Evolutionary conservation across 1,140 invertebrate species (phyloP).

Genomic region (Drosophila arawakana): DNA sequence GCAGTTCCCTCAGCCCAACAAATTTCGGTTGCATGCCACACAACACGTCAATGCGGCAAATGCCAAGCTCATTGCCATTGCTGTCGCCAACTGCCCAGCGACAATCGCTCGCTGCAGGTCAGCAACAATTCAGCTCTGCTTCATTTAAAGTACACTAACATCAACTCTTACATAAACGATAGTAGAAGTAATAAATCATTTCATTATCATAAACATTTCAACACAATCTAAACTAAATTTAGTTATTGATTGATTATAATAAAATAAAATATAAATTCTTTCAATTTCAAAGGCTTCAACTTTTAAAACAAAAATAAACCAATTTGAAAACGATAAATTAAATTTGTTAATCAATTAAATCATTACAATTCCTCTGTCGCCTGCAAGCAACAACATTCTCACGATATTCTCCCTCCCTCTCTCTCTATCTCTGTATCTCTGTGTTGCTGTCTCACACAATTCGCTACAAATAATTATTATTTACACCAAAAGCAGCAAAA

Average conservation of each 20-base stretch:
- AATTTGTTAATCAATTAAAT: not conserved
- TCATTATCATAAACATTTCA: too few relatives aligned
- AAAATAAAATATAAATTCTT: too few relatives aligned
- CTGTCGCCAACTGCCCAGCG: not conserved
- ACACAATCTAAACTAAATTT: too few relatives aligned
- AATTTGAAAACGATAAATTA: too few relatives aligned
- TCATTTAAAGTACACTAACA: not conserved
- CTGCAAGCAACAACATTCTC: conserved; percentile 21
- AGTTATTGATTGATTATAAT: too few relatives aligned
- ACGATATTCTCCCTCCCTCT: conserved; percentile 9
- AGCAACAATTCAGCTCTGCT: conserved; percentile 9
- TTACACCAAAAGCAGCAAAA: conserved; percentile 78
- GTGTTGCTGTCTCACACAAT: conserved; percentile 21
- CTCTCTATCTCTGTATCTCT: not conserved
- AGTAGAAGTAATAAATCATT: too few relatives aligned
- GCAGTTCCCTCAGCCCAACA: conserved; percentile 30
- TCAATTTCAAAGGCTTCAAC: too few relatives aligned
- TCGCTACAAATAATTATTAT: conserved; percentile 79
- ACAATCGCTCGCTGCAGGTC: conserved; percentile 4
- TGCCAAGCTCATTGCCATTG: conserved; percentile 10
- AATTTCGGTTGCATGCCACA: conserved; percentile 61
- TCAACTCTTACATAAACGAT: too few relatives aligned
- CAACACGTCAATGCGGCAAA: conserved; percentile 53
- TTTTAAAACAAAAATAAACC: too few relatives aligned
- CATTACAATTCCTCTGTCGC: not conserved